A percentile compares a stretch with the other conserved stretches of the same genome.
Evolutionary conservation across 2,797 vertebrate genomes (phyloP).

Genomic region (Cyprinodon diabolis): DNA sequence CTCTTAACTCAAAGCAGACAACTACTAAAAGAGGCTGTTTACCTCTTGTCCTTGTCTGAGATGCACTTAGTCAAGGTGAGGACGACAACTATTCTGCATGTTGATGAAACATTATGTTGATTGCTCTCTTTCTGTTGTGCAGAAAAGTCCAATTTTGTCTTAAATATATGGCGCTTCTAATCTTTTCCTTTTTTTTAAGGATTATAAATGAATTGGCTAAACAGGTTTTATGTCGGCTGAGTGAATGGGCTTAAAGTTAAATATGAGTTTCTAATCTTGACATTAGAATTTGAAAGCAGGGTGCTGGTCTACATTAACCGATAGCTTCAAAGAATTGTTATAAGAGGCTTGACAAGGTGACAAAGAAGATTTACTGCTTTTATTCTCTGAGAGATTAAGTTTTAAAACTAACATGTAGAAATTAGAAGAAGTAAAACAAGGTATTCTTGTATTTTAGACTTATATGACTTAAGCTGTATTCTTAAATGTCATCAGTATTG

Average conservation of each 20-base stretch:
- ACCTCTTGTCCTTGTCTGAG: constrained; percentile 11
- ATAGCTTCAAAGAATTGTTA: constrained; percentile 14
- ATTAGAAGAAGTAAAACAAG: neutral
- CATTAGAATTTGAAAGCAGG: constrained; percentile 21
- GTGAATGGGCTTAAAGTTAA: constrained; percentile 11
- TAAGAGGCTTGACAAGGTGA: constrained; percentile 4
- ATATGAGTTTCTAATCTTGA: constrained; percentile 7
- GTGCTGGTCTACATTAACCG: constrained; percentile 5
- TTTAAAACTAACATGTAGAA: neutral
- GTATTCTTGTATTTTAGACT: fast-evolving
- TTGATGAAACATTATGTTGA: neutral
- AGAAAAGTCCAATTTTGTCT: neutral
- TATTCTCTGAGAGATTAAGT: neutral
- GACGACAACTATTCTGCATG: constrained; percentile 1
- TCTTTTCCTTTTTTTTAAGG: constrained; percentile 2
- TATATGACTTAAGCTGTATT: neutral
- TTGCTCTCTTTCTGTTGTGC: neutral
- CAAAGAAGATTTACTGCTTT: neutral
- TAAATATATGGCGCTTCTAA: constrained; percentile 1
- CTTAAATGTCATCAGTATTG: fast-evolving
- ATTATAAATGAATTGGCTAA: constrained; percentile 18
- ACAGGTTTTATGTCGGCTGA: no score
- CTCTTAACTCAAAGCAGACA: neutral
- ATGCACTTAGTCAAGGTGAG: constrained; percentile 2
- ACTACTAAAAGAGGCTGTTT: constrained; percentile 7